Evolutionary conservation across 2,888 invertebrate genomes (phyloP), one percentile per base, ranked within the genome.

Genomic region (Conistra vaccinii): DNA sequence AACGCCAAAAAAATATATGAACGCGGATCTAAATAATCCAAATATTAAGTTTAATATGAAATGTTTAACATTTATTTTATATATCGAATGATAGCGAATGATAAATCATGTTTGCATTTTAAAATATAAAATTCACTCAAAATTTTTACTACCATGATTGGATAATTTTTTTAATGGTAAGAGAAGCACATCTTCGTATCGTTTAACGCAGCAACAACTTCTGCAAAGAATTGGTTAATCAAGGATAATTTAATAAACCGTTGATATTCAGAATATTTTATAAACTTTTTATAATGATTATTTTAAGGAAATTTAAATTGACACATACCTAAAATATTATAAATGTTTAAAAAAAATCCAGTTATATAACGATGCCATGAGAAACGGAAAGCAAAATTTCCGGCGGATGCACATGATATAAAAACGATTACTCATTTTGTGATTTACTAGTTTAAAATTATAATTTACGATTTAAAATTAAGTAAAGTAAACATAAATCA

Each of bases 351-450:
- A 53, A 45, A 57, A 32, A 32, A 42, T 17, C 0, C 17, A 62
- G 35, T 35, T 14, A 6, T 0, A 14, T 10, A 14, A 17, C 3
- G 3, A 26, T 29, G n/a, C 32, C 29, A 23, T 42, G 23, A 23
- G 62, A 69, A 72, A 82, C 39, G 58, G 53, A 58, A 60, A 45
- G 14, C 3, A 42, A 51, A 23, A 29, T 48, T 45, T 85, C 81
- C 77, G 84, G 73, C 85, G 85, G 85, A 85, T 67, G 69, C 48
- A 35, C 53, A 63, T 32, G 39, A 55, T 32, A 9, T 35, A 20
- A 65, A 32, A 53, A 39, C 48, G 0, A 12, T 55, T 45, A 42
- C 58, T 70, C 1, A 51, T 66, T 62, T 1, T 0, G 0, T 20
- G 3, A 60, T 60, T 42, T 23, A 23, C 10, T 23, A 20, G 10